A percentile compares a stretch with the other conserved stretches of the same genome.
Conservation (phyloP, 1,140 invertebrate species). For the Cryptotermes secundus region DNA sequence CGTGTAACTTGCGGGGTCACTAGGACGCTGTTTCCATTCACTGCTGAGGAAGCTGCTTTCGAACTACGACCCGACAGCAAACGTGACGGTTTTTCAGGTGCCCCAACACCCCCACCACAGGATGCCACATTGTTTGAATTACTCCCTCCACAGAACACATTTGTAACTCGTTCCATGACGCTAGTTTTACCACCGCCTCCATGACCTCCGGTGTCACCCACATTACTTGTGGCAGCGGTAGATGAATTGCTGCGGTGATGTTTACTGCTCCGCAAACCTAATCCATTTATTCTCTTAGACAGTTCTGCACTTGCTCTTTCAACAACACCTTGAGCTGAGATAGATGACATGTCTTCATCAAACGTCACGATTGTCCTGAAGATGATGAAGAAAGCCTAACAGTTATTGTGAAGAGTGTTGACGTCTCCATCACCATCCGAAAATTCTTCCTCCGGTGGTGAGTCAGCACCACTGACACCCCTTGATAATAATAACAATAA, state of each 20-base stretch:
- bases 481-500: background rate
- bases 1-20: conserved; percentile 32
- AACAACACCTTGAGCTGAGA: conserved; percentile 78
- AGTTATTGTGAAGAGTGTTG: background rate
- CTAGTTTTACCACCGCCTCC: conserved; percentile 53
- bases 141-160: conserved; percentile 68
- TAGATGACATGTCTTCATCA: conserved; percentile 41
- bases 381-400: background rate
- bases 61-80: conserved; percentile 5
- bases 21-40: conserved; percentile 33
- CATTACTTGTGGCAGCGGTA: conserved; percentile 19
- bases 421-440: background rate
- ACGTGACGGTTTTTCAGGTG: conserved; percentile 42
- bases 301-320: conserved; percentile 85
- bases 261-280: conserved; percentile 65
- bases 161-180: conserved; percentile 82
- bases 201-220: background rate
- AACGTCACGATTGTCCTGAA: background rate
- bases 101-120: conserved; percentile 49
- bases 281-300: conserved; percentile 81
- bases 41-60: conserved; percentile 31
- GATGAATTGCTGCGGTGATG: conserved; percentile 52
- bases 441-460: background rate
- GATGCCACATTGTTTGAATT: conserved; percentile 34
- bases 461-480: background rate